A percentile compares a stretch with the other conserved stretches of the same genome.
Evolutionary conservation across 2,888 invertebrate genomes (phyloP).

Genomic region (Masnerella sp.): DNA sequence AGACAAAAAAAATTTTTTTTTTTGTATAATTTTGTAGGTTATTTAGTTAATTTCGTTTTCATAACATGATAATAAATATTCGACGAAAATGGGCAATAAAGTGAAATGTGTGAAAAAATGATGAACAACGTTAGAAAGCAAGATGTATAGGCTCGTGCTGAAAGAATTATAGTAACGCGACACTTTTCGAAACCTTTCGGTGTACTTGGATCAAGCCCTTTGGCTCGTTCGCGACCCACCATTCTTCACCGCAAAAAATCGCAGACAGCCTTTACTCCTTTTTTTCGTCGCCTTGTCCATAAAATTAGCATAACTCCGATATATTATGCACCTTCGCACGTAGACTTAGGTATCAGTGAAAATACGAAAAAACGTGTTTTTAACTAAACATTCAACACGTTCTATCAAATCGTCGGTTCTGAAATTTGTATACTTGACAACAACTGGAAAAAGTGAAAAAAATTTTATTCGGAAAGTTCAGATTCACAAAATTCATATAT

Average conservation of each 20-base stretch:
- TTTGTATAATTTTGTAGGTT: no score
- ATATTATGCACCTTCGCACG: slow-evolving; percentile 63
- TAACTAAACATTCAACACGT: slow-evolving; percentile 26
- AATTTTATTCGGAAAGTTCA: no score
- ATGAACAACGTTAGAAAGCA: slow-evolving; percentile 30
- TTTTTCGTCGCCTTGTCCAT: slow-evolving; percentile 62
- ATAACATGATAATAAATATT: no score
- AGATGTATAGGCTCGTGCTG: slow-evolving; percentile 16
- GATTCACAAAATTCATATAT: no score
- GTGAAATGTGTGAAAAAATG: slow-evolving; percentile 3
- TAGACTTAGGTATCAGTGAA: slow-evolving; percentile 34
- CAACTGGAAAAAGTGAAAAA: no score
- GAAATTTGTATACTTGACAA: no score
- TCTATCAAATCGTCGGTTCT: slow-evolving; percentile 24
- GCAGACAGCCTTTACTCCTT: slow-evolving; percentile 57
- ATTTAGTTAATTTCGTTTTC: no score
- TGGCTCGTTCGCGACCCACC: slow-evolving; percentile 64
- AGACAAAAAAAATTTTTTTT: no score
- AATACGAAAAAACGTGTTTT: slow-evolving; percentile 30
- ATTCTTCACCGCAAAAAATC: slow-evolving; percentile 61
- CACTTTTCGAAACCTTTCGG: slow-evolving; percentile 37
- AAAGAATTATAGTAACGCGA: slow-evolving; percentile 50
- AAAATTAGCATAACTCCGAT: slow-evolving; percentile 72
- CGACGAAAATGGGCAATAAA: background rate
- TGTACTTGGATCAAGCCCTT: slow-evolving; percentile 59